Evolutionary conservation across 2,888 invertebrate genomes (phyloP).

Genomic region (Flabesymbios commensalis): DNA sequence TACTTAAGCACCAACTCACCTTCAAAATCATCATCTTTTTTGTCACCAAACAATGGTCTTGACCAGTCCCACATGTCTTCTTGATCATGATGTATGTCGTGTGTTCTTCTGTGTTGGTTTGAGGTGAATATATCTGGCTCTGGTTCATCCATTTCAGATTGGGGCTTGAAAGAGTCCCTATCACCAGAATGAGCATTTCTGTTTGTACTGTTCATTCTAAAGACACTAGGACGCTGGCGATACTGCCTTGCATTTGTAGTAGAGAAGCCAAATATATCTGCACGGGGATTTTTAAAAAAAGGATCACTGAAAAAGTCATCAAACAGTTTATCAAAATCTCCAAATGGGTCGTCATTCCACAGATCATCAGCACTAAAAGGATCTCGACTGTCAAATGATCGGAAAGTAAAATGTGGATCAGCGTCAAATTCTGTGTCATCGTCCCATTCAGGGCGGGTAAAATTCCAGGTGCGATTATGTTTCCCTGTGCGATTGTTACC

Average conservation of each 20-base stretch:
- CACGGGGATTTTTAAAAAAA: background rate
- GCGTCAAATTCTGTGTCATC: background rate
- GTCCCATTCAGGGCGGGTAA: constrained; percentile 1
- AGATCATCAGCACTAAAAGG: background rate
- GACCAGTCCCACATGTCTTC: constrained; percentile 27
- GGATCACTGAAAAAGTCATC: constrained; percentile 4
- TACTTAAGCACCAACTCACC: no score
- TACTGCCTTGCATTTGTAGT: background rate
- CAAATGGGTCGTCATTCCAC: constrained; percentile 5
- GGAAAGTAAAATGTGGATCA: constrained; percentile 1
- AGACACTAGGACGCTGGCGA: background rate
- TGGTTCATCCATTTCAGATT: background rate
- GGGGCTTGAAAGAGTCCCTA: no score
- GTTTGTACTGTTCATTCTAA: no score
- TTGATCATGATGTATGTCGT: background rate
- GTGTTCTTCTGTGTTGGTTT: background rate
- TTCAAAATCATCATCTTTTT: constrained; percentile 6
- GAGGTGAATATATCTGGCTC: background rate
- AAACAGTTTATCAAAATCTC: constrained; percentile 13
- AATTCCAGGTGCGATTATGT: background rate
- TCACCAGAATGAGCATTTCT: no score
- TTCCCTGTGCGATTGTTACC: background rate
- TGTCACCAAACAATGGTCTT: constrained; percentile 18
- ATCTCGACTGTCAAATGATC: background rate
- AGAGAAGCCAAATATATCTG: background rate